A percentile compares a stretch with the other conserved stretches of the same genome.
Evolutionary conservation across 2,888 invertebrate genomes (phyloP).

Genomic region (Acronicta aceris): DNA sequence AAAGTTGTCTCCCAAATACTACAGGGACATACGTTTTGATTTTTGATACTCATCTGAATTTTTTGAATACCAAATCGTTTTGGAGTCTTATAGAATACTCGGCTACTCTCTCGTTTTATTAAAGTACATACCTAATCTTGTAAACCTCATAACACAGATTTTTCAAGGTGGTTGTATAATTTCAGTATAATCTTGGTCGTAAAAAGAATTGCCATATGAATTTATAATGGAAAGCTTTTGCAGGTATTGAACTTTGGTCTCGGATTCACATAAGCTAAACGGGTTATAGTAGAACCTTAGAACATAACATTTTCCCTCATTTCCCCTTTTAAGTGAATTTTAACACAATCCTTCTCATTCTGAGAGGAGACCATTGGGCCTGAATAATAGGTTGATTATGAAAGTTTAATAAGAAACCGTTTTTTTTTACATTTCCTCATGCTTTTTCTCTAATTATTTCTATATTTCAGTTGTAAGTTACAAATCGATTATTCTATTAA

Average conservation of each 20-base stretch:
- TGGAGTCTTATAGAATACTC: constrained; percentile 1
- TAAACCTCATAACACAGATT: background rate
- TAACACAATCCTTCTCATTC: too few species aligned
- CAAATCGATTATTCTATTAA: background rate
- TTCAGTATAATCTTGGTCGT: background rate
- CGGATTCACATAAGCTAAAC: too few species aligned
- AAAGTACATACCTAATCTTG: background rate
- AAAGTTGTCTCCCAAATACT: constrained; percentile 52
- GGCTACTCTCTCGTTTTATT: background rate
- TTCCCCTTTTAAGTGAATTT: too few species aligned
- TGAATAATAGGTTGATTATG: too few species aligned
- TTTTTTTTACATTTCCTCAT: background rate
- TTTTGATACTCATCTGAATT: constrained; percentile 44
- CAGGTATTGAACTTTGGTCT: too few species aligned
- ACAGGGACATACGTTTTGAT: constrained; percentile 43
- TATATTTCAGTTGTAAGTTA: background rate
- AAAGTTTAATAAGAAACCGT: too few species aligned
- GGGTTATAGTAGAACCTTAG: too few species aligned
- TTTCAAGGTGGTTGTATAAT: background rate
- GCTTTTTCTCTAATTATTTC: background rate
- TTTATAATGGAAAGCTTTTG: too few species aligned
- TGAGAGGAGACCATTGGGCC: too few species aligned
- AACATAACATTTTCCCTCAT: too few species aligned
- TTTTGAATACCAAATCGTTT: constrained; percentile 15
- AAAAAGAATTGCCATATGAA: too few species aligned